Evolutionary conservation across 2,113 vertebrate species (phyloP), one percentile per base, ranked within the genome.

Genomic region (Lycaon pictus): DNA sequence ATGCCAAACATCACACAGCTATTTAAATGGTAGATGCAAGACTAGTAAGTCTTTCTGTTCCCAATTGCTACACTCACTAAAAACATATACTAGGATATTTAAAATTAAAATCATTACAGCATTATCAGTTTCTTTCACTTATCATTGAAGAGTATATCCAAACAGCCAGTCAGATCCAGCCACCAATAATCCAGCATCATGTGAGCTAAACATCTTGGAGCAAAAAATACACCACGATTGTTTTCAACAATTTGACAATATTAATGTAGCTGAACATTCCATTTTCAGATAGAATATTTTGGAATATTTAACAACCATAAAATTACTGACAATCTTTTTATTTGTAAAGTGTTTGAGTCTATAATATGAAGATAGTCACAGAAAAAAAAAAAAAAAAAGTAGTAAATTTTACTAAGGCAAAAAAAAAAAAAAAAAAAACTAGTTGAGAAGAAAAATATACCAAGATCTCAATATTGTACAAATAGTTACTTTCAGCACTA

Each of bases 31-130:
- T 51, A 85, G 62, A 55, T 69, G 29, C 1, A 48, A 85, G 3
- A 72, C 35, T 69, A 60, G 82, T 16, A 84, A 37, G 4, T 27
- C 16, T 48, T 15, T 20, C 8, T 80, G 17, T 37, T 51, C 25
- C 51, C 10, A 9, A 27, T 12, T 93, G 56, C 9, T 83, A 56
- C 0, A 58, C 2, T 76, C 79, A 92, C 12, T 35, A 27, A n/a
- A 13, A 10, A 51, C n/a, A 93, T 2, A 25, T 29, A 20, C 1
- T 67, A 11, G 29, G 6, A 63, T 83, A 88, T 27, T 93, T 95
- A 79, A 92, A 93, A 91, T 71, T 71, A 95, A 53, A 86, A 71
- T 65, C 3, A 88, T 86, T 72, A 81, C 11, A 89, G 25, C 5
- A 20, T 55, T 93, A 71, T 60, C 20, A 56, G 6, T 82, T 93